Base-by-base conservation (phyloP, 2,888 invertebrate genomes). In the Strigamia maritima region DNA sequence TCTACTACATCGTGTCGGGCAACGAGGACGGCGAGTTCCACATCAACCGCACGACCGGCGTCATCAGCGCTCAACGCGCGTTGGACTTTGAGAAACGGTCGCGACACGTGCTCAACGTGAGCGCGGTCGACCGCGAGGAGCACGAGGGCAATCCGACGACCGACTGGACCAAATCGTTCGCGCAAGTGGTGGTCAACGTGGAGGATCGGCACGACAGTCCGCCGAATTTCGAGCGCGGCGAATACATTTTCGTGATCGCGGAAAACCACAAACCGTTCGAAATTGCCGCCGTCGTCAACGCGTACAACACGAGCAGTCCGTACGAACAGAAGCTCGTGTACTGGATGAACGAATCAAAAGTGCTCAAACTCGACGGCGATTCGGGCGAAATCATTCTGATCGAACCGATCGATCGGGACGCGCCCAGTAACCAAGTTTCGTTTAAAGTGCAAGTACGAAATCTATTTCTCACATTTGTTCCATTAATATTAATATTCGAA, bases 1-100 rank as follows among this genome's bases (percentile, higher is more conserved):
- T 88, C 40, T 95, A 95, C 86, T 92, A 92, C 84, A 90, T 93
- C 54, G 75, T 78, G 7, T 78, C 78, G 16, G 84, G 84, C 35
- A 84, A 84, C 79, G 83, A 83, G 77, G 83, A 83, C 22, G 82
- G 83, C 31, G 80, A 82, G 77, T 84, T 84, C 80, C 79, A 80
- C n/a, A 82, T 84, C 24, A 83, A 84, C 65, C 81, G 82, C 31
- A 83, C 83, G 31, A 83, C 81, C 14, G 84, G 84, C 12, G 76
- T 82, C 16, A 80, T 84, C 3, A 81, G 79, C 19, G 83, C 84
- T 1, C 80, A 81, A 8, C 81, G 82, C n/a, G 79, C 80, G 16
- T 79, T 84, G 16, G 82, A 84, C 79, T 84, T 79, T 78, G 84
- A 84, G 80, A 79, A 80, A 12, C 81, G 82, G 60, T 80, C 81